These are phyloP conservation scores for Conistra vaccinii DNA, from an alignment of 2,888 invertebrate genomes.

Conservation along the genomic window DNA sequence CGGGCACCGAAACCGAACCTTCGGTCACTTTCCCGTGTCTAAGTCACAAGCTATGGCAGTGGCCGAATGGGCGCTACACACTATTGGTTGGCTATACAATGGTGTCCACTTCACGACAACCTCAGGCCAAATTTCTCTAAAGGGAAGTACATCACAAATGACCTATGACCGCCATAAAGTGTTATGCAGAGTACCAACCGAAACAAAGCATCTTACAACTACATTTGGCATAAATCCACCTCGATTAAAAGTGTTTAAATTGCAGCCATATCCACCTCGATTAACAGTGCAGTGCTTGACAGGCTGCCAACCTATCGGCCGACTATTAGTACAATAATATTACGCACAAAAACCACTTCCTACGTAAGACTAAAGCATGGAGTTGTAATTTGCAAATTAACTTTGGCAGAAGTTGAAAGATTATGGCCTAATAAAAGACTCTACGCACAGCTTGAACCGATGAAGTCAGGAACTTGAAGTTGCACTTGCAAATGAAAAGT, in stretches of 20 bases:
- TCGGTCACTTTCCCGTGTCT: no score
- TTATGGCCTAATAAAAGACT: neutral
- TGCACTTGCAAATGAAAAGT: neutral
- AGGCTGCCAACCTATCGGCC: conserved; percentile 46
- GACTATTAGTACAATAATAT: conserved; percentile 26
- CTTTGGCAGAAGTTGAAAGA: conserved; percentile 13
- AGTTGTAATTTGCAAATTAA: conserved; percentile 13
- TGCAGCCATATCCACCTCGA: conserved; percentile 30
- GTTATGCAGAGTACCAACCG: neutral
- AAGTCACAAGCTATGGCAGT: no score
- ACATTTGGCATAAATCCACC: conserved; percentile 55
- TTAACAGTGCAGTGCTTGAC: conserved; percentile 39
- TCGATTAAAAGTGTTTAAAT: conserved; percentile 29
- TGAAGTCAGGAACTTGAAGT: neutral
- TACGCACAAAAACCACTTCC: conserved; percentile 44
- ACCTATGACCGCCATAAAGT: neutral
- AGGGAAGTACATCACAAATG: neutral
- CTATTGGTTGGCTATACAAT: no score
- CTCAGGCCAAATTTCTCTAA: neutral
- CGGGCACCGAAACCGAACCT: no score
- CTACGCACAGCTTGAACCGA: neutral
- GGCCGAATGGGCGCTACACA: neutral
- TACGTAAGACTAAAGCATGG: conserved; percentile 38
- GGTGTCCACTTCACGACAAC: neutral
- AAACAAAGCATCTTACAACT: conserved; percentile 17